Evolutionary conservation across 2,113 vertebrate species (phyloP).

Genomic region (Myrmecophaga tridactyla): DNA sequence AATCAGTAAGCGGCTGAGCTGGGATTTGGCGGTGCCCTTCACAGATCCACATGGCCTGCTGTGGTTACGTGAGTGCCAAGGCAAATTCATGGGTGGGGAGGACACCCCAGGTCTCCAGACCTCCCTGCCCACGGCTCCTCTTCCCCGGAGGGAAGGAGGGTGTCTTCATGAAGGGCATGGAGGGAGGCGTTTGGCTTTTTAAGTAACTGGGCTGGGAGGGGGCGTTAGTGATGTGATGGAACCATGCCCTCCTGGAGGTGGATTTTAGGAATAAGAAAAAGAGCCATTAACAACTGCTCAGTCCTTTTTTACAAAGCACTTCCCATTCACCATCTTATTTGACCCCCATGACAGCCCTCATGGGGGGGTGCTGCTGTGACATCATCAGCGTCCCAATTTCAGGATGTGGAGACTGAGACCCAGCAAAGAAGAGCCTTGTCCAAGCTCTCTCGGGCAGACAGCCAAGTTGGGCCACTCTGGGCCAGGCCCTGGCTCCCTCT

Average conservation of each 20-base stretch:
- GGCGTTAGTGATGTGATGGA: accelerated
- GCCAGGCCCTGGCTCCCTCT: background rate
- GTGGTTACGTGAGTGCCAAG: accelerated
- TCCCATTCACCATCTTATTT: accelerated
- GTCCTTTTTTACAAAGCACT: background rate
- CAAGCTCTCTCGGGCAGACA: accelerated
- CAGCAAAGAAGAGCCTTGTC: background rate
- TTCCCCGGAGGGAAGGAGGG: background rate
- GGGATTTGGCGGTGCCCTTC: background rate
- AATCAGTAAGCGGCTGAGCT: accelerated
- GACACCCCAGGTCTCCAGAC: background rate
- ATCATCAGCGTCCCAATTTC: accelerated
- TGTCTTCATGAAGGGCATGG: accelerated
- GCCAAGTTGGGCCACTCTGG: background rate
- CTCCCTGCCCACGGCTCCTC: background rate
- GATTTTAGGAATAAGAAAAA: background rate
- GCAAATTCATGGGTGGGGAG: background rate
- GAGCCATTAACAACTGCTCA: accelerated
- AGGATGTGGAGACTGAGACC: background rate
- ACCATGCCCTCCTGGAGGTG: accelerated
- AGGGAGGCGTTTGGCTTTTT: no score
- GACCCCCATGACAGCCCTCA: background rate
- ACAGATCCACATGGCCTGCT: background rate
- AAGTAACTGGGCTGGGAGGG: accelerated
- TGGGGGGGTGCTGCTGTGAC: accelerated